These are phyloP conservation scores for Botia almorhae DNA, from an alignment of 2,797 vertebrate species.

Conservation along the genomic window DNA sequence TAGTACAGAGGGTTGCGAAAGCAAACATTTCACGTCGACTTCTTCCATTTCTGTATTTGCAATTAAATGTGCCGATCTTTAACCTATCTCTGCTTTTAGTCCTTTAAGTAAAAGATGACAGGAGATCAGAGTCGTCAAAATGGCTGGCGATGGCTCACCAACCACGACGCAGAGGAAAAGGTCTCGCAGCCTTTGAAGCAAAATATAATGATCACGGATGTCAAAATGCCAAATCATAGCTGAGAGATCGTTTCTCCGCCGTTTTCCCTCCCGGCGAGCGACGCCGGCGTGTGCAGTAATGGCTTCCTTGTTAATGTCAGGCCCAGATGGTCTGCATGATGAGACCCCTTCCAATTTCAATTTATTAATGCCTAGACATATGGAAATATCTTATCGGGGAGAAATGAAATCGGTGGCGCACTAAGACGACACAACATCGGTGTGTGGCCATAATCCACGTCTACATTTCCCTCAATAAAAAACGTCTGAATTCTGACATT, in stretches of 20 bases:
- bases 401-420: constrained; percentile 30
- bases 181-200: constrained; percentile 31
- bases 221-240: constrained; percentile 48
- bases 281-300: constrained; percentile 25
- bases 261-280: neutral
- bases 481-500: constrained; percentile 4
- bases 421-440: neutral
- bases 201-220: constrained; percentile 49
- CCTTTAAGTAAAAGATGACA: constrained; percentile 3
- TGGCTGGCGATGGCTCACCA: constrained; percentile 28
- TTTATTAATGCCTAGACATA: constrained; percentile 48
- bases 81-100: neutral
- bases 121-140: constrained; percentile 16
- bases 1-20: neutral
- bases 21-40: neutral
- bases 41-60: neutral
- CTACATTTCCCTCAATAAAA: neutral
- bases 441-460: constrained; percentile 27
- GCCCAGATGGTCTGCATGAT: constrained; percentile 31
- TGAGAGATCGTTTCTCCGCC: constrained; percentile 23
- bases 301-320: constrained; percentile 53
- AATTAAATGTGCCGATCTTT: neutral
- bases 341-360: constrained; percentile 52
- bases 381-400: constrained; percentile 38
- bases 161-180: constrained; percentile 24